Percentiles rank a stretch among this genome's conserved stretches.
Evolutionary conservation across 2,113 vertebrate genomes (phyloP).

Genomic region (Ceratotherium simum): DNA sequence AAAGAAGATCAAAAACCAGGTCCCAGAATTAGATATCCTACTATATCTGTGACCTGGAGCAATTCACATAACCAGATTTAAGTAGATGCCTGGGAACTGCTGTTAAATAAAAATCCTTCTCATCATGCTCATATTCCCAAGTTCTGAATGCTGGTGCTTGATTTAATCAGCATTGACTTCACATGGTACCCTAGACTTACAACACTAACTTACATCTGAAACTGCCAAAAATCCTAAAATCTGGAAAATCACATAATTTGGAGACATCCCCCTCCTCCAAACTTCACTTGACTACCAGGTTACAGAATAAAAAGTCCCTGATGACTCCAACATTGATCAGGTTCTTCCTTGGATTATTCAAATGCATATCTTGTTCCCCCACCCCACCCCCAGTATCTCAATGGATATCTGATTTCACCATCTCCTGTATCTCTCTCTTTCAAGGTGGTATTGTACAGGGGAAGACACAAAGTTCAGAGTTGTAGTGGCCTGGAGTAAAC

Average conservation of each 20-base stretch:
- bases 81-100: not conserved
- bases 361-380: not conserved
- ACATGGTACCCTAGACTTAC: not conserved
- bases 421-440: not conserved
- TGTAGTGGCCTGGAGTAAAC: conserved; percentile 8
- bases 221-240: not conserved
- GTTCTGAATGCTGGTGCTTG: not conserved
- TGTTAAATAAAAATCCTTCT: not conserved
- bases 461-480: not conserved
- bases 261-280: not conserved
- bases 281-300: not conserved
- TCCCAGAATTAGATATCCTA: not conserved
- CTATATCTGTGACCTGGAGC: not conserved
- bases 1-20: not conserved
- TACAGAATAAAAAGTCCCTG: not conserved
- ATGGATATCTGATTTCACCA: not conserved
- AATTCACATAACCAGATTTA: not conserved
- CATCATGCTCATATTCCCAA: not conserved
- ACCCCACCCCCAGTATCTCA: not conserved
- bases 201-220: not conserved
- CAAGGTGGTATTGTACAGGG: not conserved
- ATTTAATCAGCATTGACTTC: not conserved
- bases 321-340: not conserved
- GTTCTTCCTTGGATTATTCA: not conserved
- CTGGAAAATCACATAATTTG: conserved; percentile 2